These are phyloP conservation scores for Drosophila bocki DNA, from an alignment of 1,140 invertebrate genomes.

Conservation along the genomic window DNA sequence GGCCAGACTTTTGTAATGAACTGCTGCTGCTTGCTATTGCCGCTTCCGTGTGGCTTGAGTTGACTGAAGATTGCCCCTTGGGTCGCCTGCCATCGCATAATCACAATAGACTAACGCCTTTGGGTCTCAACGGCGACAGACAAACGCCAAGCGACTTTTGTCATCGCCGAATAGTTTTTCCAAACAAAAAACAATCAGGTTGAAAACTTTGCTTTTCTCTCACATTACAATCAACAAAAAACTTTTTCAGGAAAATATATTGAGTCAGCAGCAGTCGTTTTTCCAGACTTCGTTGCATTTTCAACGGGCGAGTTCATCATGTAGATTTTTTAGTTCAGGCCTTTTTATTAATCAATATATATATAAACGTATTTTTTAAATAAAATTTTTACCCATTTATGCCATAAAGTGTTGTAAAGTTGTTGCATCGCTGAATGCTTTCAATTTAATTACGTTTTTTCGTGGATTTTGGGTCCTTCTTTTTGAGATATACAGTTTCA, in stretches of 20 bases:
- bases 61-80: constrained; percentile 42
- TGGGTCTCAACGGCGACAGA: constrained; percentile 7
- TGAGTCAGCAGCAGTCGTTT: constrained; percentile 24
- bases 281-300: constrained; percentile 20
- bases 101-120: constrained; percentile 72
- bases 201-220: constrained; percentile 41
- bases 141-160: constrained; percentile 43
- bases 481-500: constrained; percentile 12
- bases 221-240: constrained; percentile 17
- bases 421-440: constrained; percentile 54
- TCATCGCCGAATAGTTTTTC: constrained; percentile 42
- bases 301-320: constrained; percentile 11
- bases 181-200: constrained; percentile 32
- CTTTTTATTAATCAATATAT: constrained; percentile 43
- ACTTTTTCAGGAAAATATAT: constrained; percentile 25
- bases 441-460: constrained; percentile 80
- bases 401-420: constrained; percentile 33
- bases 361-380: constrained; percentile 10
- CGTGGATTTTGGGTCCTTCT: constrained; percentile 14
- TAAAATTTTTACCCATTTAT: constrained; percentile 15
- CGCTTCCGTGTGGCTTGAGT: constrained; percentile 59
- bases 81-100: constrained; percentile 69
- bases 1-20: constrained; percentile 70
- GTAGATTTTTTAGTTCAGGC: constrained; percentile 15
- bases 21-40: constrained; percentile 19